Base-by-base conservation (phyloP, 2,888 invertebrate species). In the Periphyllus acericola region DNA sequence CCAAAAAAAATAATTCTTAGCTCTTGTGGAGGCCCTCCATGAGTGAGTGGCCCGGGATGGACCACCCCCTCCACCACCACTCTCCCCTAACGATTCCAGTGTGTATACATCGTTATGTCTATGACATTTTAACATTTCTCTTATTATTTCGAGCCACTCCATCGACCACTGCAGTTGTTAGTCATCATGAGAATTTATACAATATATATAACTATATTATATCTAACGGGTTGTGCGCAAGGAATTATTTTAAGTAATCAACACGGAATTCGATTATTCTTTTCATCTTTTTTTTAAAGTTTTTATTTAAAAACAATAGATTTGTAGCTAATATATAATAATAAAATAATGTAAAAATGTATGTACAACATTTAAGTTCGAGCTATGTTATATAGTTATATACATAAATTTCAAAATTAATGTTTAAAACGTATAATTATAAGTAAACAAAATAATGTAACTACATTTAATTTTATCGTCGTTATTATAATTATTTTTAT, bases 321-420 rank as follows among this genome's bases (percentile, higher is more conserved):
- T 81, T 72, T 85, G 60, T 72, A 81, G 87, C 87, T 87, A 87
- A 46, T 87, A 80, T 85, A 85, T 87, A 72, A 87, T 80, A 80
- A 87, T 87, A 80, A 84, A 84, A 87, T 86, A 55, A 87, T 87
- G 87, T 87, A 87, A 87, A 87, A 87, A 87, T 74, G 87, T 87
- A 87, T 81, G 17, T 87, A 87, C 87, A 79, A 71, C 72, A 74
- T 87, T 81, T 80, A 19, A 80, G 36, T 87, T 81, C 74, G 74
- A 81, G 55, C 84, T 78, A 84, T 76, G 46, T 86, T 21, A 36
- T 85, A 68, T 84, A 84, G 80, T 60, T 87, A 87, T 74, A 40
- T 81, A 87, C 80, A 87, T 66, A 55, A 87, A 81, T 87, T 87
- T 87, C 36, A 74, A 87, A 81, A 86, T 86, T 6, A 78, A 76